Base-by-base conservation (phyloP, 1,140 invertebrate genomes). In the Pachypsylla venusta region DNA sequence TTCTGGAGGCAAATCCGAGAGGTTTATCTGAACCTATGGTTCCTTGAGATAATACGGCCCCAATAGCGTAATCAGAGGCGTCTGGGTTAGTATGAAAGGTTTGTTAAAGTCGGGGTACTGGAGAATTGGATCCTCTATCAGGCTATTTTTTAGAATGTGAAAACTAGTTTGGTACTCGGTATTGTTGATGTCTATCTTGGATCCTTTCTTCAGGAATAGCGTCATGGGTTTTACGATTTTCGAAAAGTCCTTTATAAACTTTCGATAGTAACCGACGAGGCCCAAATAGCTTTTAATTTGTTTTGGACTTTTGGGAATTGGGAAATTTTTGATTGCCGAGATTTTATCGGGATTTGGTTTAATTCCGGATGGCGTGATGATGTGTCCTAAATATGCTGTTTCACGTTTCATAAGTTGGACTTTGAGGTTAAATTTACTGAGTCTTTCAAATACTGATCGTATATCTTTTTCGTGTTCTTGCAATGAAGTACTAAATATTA, bases 81-180 rank as follows among this genome's bases (percentile, higher is more conserved):
- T 64, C 60, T 28, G 68, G 65, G 73, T 78, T 28, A 78, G 77
- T 75, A 76, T 79, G 70, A 73, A 70, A 60, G 56, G 60, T 64
- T 70, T 66, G 20, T 2, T 25, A 58, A 71, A 70, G 62, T 73
- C 68, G 0, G 68, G 70, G 26, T 69, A 70, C 64, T 65, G 60
- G 5, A 70, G 48, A 5, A 68, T 61, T 10, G 64, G 65, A 53
- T 63, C 60, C 0, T 28, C 55, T 12, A 39, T 54, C 53, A 76
- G 60, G 62, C 35, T 67, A 54, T 68, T 72, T 72, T 58, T 61
- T 3, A 58, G 14, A 30, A 16, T 5, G 16, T 35, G 35, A 30
- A 61, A 61, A 16, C 22, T 14, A 13, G 42, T 13, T 19, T 30
- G 13, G 14, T 19, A 25, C 2, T 25, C 10, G 22, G 48, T 19